These are phyloP conservation scores for Myotis pilosus DNA, from an alignment of 2,797 vertebrate genomes.

Conservation along the genomic window DNA sequence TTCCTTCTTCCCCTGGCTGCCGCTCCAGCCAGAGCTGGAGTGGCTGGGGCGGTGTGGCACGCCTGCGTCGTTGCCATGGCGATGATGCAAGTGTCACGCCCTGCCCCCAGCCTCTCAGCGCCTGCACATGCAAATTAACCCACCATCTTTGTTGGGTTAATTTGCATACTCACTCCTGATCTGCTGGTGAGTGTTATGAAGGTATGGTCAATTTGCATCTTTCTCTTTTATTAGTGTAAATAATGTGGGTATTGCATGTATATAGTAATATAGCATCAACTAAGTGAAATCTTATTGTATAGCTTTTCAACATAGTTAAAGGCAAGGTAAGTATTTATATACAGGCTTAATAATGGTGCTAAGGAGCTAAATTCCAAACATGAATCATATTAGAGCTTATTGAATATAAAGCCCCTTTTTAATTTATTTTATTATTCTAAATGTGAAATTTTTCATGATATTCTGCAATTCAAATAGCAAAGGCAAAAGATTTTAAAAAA, in stretches of 20 bases:
- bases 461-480: conserved; percentile 15
- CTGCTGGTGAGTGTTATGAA: too few relatives aligned
- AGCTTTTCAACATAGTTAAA: neutral
- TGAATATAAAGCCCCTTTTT: neutral
- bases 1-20: too few relatives aligned
- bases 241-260: neutral
- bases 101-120: too few relatives aligned
- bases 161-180: too few relatives aligned
- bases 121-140: too few relatives aligned
- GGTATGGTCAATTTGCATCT: too few relatives aligned
- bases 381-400: neutral
- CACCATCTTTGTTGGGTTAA: too few relatives aligned
- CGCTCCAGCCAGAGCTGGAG: too few relatives aligned
- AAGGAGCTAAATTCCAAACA: neutral
- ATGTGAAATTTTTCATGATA: neutral
- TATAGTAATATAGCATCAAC: neutral
- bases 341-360: neutral
- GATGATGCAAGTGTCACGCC: too few relatives aligned
- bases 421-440: conserved; percentile 27
- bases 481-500: neutral
- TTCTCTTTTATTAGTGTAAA: too few relatives aligned
- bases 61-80: too few relatives aligned
- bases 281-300: neutral
- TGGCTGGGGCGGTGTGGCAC: too few relatives aligned
- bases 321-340: neutral